Evolutionary conservation across 1,140 invertebrate genomes (phyloP).

Genomic region (Ephestia elutella): DNA sequence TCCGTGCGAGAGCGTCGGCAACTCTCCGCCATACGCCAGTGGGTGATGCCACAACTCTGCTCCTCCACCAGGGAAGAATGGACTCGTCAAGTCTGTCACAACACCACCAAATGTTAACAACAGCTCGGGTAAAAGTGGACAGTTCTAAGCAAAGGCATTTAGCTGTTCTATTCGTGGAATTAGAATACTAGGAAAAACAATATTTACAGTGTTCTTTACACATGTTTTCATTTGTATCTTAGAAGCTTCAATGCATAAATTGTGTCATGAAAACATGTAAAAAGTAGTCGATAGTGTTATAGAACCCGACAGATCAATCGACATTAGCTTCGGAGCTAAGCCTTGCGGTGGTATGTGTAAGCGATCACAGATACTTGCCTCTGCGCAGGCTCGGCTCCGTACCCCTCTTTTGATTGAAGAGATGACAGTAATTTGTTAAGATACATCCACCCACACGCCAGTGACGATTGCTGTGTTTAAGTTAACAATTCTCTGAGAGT

Average conservation of each 20-base stretch:
- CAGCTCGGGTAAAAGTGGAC: background rate
- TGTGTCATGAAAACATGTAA: constrained; percentile 59
- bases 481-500: background rate
- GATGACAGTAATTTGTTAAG: background rate
- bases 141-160: background rate
- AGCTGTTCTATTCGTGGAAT: constrained; percentile 1
- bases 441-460: background rate
- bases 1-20: constrained; percentile 90
- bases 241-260: background rate
- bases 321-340: constrained; percentile 66
- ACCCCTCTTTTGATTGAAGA: constrained; percentile 4
- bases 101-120: constrained; percentile 1
- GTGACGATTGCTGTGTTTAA: background rate
- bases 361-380: constrained; percentile 68
- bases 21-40: constrained; percentile 86
- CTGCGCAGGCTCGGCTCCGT: constrained; percentile 51
- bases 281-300: constrained; percentile 44
- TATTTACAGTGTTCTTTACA: constrained; percentile 59
- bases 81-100: constrained; percentile 89
- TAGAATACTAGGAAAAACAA: constrained; percentile 32
- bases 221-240: constrained; percentile 50
- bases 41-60: constrained; percentile 96
- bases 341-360: constrained; percentile 71
- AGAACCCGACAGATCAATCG: constrained; percentile 62
- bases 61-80: constrained; percentile 90